Percentiles rank a stretch among this genome's conserved stretches.
Conservation (phyloP, 1,140 invertebrate genomes). For the Bombus difficillimus region DNA sequence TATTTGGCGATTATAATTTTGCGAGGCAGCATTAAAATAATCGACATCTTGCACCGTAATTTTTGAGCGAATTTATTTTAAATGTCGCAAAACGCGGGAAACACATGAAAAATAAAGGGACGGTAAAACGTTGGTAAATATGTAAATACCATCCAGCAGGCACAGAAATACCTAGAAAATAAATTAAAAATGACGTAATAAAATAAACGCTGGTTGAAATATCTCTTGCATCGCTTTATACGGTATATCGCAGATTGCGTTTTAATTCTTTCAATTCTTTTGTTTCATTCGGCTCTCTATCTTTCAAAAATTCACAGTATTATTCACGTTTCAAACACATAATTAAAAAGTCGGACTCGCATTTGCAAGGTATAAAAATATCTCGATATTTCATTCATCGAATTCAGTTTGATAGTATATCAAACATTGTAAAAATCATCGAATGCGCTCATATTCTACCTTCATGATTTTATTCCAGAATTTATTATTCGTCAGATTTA, state of each 20-base stretch:
- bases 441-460: neutral
- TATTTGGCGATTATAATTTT: neutral
- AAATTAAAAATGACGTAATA: slow-evolving; percentile 21
- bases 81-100: neutral
- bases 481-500: neutral
- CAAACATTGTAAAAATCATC: neutral
- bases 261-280: neutral
- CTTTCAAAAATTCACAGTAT: neutral
- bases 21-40: neutral
- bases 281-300: neutral
- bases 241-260: neutral
- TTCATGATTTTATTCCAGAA: neutral
- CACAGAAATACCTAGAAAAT: neutral
- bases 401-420: neutral
- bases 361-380: neutral
- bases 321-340: neutral
- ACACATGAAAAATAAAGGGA: neutral
- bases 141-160: slow-evolving; percentile 1
- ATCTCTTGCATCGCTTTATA: neutral
- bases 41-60: neutral
- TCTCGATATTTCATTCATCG: neutral
- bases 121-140: slow-evolving; percentile 16
- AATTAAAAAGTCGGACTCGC: neutral
- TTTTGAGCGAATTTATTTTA: slow-evolving; percentile 11
- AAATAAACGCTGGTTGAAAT: neutral